Conservation (phyloP, 2,888 invertebrate species). For the Cataglyphis livida region DNA sequence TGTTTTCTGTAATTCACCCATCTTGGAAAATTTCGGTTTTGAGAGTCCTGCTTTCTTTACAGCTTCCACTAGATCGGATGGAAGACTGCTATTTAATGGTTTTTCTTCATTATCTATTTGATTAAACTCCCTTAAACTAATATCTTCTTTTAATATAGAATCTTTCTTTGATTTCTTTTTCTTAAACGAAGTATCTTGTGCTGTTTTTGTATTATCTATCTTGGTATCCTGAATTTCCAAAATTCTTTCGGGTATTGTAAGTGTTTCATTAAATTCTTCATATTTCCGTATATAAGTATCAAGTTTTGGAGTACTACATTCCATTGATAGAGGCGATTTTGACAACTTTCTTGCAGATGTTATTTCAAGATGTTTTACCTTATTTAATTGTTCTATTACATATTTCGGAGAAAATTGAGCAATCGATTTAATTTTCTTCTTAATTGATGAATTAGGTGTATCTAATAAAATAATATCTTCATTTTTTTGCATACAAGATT, state of each 20-base stretch:
- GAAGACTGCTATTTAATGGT: constrained; percentile 30
- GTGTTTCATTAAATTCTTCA: background rate
- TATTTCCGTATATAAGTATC: background rate
- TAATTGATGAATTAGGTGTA: background rate
- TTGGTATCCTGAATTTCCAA: background rate
- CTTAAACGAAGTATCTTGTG: background rate
- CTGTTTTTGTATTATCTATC: background rate
- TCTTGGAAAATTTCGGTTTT: constrained; percentile 33
- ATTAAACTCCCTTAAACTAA: constrained; percentile 9
- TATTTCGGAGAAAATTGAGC: background rate
- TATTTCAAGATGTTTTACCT: constrained; percentile 9
- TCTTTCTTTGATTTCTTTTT: background rate
- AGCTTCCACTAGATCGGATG: constrained; percentile 38
- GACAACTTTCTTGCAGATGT: background rate
- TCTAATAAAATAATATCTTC: background rate
- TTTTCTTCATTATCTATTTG: constrained; percentile 9
- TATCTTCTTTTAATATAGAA: background rate
- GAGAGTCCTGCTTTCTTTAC: constrained; percentile 21
- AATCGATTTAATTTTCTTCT: background rate
- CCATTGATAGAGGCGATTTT: constrained; percentile 14
- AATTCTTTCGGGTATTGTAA: background rate
- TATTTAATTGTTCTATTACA: constrained; percentile 31
- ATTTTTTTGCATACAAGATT: constrained; percentile 1
- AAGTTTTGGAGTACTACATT: constrained; percentile 61
- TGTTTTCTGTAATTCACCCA: constrained; percentile 40